Evolutionary conservation across 2,113 vertebrate genomes (phyloP).

Genomic region (Rhegmatorhina hoffmannsi): DNA sequence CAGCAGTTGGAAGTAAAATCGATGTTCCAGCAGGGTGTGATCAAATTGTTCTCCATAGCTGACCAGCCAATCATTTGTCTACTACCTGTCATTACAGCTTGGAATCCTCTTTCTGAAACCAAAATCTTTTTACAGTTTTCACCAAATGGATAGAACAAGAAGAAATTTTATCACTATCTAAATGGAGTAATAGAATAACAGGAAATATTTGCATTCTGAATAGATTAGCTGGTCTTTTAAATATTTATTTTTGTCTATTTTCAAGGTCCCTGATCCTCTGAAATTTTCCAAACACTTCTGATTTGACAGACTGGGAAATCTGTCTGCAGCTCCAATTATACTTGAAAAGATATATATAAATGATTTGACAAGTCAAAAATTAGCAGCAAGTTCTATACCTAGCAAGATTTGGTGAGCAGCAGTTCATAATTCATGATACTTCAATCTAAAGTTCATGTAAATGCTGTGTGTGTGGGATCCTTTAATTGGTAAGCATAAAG

Average conservation of each 20-base stretch:
- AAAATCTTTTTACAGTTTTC: background rate
- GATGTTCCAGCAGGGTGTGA: background rate
- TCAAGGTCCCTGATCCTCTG: constrained; percentile 43
- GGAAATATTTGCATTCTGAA: constrained; percentile 52
- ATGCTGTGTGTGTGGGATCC: constrained; percentile 38
- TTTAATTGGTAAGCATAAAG: constrained; percentile 75
- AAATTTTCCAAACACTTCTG: constrained; percentile 61
- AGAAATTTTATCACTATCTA: constrained; percentile 11
- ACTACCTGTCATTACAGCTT: background rate
- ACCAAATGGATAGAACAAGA: background rate
- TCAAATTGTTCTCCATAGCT: constrained; percentile 11
- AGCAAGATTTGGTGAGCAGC: constrained; percentile 45
- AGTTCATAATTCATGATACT: constrained; percentile 67
- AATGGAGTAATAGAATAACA: constrained; percentile 38
- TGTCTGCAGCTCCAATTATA: constrained; percentile 70
- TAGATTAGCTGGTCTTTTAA: constrained; percentile 52
- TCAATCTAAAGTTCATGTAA: constrained; percentile 50
- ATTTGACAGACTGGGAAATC: constrained; percentile 64
- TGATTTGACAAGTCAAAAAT: constrained; percentile 72
- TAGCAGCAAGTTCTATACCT: constrained; percentile 64
- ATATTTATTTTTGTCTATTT: constrained; percentile 66
- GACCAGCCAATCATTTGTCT: background rate
- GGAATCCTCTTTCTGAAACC: background rate
- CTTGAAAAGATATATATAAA: constrained; percentile 71
- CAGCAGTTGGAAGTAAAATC: constrained; percentile 25